Conservation (phyloP, 1,140 invertebrate genomes). For the Philotrypesis tridentata region DNA sequence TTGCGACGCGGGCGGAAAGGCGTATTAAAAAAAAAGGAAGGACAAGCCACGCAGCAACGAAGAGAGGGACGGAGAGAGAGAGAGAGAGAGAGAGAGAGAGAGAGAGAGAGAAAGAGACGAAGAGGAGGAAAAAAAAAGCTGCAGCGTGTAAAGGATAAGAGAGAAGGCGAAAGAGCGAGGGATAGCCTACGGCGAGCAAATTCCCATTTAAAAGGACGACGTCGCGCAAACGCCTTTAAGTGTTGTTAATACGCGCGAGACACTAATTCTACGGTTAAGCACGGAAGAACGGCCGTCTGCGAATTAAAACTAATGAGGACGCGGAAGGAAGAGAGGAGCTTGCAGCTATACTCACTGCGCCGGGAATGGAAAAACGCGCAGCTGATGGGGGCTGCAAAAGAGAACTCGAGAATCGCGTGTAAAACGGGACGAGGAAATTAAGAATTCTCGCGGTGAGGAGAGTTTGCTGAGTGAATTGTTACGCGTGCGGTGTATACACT, state of each 20-base stretch:
- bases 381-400: not conserved
- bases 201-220: conserved; percentile 30
- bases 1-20: conserved; percentile 24
- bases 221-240: conserved; percentile 28
- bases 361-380: not conserved
- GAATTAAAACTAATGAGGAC: conserved; percentile 48
- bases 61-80: not conserved
- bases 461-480: too few relatives aligned
- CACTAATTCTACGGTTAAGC: conserved; percentile 45
- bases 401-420: not conserved
- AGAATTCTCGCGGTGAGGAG: not conserved
- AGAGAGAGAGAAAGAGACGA: not conserved
- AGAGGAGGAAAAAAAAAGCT: not conserved
- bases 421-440: not conserved
- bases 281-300: conserved; percentile 6
- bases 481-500: too few relatives aligned
- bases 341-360: not conserved
- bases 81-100: too few relatives aligned
- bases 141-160: not conserved
- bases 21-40: conserved; percentile 53
- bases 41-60: not conserved
- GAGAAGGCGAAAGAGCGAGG: conserved; percentile 18
- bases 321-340: not conserved
- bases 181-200: conserved; percentile 37
- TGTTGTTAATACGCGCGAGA: conserved; percentile 40